These are phyloP conservation scores for Cephalopholis sonnerati DNA, from an alignment of 2,113 vertebrate species.

Conservation along the genomic window DNA sequence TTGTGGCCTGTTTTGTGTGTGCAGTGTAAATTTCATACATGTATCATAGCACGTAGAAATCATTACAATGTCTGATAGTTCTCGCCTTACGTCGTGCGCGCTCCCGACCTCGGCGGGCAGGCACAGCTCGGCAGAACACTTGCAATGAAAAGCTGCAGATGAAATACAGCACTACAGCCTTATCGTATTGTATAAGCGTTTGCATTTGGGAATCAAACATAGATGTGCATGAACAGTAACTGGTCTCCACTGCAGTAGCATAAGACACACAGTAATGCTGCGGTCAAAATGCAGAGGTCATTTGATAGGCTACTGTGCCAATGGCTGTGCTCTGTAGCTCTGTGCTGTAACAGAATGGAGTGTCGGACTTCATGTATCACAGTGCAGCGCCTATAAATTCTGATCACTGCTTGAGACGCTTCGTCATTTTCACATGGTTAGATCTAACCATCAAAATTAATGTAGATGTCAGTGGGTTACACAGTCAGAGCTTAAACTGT, in stretches of 20 bases:
- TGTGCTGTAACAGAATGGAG: neutral
- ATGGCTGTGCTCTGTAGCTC: neutral
- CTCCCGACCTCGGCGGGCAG: no score
- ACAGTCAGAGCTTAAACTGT: neutral
- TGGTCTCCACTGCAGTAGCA: neutral
- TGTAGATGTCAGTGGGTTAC: neutral
- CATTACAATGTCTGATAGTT: no score
- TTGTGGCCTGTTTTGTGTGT: no score
- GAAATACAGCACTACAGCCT: neutral
- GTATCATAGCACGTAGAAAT: no score
- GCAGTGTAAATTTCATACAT: no score
- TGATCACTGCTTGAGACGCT: neutral
- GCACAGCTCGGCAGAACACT: no score
- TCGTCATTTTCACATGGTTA: neutral
- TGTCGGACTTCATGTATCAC: conserved; percentile 2
- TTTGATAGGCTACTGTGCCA: neutral
- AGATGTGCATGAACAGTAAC: neutral
- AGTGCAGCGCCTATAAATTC: neutral
- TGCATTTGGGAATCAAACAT: neutral
- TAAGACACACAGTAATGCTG: neutral
- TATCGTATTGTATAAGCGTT: neutral
- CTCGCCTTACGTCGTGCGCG: no score
- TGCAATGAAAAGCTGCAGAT: neutral
- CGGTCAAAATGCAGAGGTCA: neutral
- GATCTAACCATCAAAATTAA: neutral